phyloP scores from a whole-genome alignment of 1,140 invertebrate species.

The Calycopis cecrops region DNA sequence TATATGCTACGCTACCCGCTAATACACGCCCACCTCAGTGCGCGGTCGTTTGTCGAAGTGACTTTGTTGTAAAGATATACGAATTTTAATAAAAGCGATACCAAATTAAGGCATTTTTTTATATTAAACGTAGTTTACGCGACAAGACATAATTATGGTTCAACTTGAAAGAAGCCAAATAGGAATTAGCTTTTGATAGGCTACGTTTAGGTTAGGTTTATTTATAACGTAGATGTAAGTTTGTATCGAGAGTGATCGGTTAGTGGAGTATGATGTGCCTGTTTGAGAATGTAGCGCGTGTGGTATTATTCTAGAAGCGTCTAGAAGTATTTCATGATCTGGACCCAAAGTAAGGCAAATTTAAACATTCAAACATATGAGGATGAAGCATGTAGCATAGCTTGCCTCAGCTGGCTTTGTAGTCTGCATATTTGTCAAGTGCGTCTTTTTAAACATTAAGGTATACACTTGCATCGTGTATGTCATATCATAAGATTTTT shows the following conservation, averaged over 20 bases:
- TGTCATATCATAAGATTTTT: no score
- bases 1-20: background rate
- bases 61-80: slow-evolving; percentile 38
- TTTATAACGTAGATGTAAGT: slow-evolving; percentile 37
- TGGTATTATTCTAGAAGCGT: slow-evolving; percentile 20
- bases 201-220: slow-evolving; percentile 40
- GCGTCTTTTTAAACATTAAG: no score
- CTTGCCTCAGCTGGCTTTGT: no score
- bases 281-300: slow-evolving; percentile 49
- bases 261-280: slow-evolving; percentile 27
- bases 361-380: no score
- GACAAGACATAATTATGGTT: slow-evolving; percentile 72
- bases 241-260: slow-evolving; percentile 32
- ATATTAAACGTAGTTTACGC: slow-evolving; percentile 42
- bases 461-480: no score
- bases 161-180: slow-evolving; percentile 75
- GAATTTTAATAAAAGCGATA: slow-evolving; percentile 60
- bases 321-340: background rate
- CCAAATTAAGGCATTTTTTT: slow-evolving; percentile 69
- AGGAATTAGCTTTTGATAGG: slow-evolving; percentile 60
- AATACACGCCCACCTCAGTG: background rate
- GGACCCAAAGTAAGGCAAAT: no score
- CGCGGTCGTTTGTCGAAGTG: slow-evolving; percentile 23
- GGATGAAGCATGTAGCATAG: no score
- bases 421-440: no score